Percentiles rank a stretch among this genome's conserved stretches.
phyloP scores from a whole-genome alignment of 1,140 invertebrate species.

The Drosophila bipectinata region DNA sequence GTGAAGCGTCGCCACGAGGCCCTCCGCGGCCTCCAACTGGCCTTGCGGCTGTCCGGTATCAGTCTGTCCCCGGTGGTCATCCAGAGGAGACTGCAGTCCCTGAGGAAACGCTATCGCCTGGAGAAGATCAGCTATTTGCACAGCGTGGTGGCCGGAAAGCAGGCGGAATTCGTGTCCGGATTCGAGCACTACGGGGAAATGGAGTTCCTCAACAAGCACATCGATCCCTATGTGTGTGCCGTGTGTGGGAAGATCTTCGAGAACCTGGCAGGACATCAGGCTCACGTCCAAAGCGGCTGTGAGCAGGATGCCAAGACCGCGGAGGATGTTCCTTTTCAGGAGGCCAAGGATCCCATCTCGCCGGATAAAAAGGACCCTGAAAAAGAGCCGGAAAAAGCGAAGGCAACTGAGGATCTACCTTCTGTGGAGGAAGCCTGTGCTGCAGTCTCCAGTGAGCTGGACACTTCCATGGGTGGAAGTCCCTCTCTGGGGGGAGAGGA shows the following conservation, averaged over 20 bases:
- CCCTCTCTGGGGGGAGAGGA: background rate
- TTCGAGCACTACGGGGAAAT: constrained; percentile 70
- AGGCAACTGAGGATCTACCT: background rate
- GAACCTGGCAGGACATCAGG: constrained; percentile 55
- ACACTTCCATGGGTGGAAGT: background rate
- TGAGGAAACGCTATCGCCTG: constrained; percentile 68
- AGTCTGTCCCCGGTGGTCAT: constrained; percentile 58
- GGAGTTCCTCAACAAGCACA: constrained; percentile 75
- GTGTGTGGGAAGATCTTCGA: constrained; percentile 73
- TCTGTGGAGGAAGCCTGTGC: constrained; percentile 14
- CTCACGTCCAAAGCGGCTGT: constrained; percentile 57
- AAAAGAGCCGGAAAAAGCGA: background rate
- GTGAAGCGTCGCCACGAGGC: constrained; percentile 35
- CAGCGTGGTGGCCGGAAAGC: constrained; percentile 62
- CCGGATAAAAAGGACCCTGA: background rate
- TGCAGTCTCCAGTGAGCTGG: constrained; percentile 1
- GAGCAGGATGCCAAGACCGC: constrained; percentile 13
- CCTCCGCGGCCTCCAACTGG: constrained; percentile 46
- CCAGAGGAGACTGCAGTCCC: constrained; percentile 59
- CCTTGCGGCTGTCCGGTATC: constrained; percentile 43
- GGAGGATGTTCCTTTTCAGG: background rate
- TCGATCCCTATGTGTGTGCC: constrained; percentile 73
- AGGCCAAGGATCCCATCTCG: no score
- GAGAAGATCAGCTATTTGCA: constrained; percentile 75
- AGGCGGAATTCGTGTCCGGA: constrained; percentile 46